Evolutionary conservation across 2,888 invertebrate genomes (phyloP), one percentile per base, ranked within the genome.

Genomic region (Amblyteles armatorius): DNA sequence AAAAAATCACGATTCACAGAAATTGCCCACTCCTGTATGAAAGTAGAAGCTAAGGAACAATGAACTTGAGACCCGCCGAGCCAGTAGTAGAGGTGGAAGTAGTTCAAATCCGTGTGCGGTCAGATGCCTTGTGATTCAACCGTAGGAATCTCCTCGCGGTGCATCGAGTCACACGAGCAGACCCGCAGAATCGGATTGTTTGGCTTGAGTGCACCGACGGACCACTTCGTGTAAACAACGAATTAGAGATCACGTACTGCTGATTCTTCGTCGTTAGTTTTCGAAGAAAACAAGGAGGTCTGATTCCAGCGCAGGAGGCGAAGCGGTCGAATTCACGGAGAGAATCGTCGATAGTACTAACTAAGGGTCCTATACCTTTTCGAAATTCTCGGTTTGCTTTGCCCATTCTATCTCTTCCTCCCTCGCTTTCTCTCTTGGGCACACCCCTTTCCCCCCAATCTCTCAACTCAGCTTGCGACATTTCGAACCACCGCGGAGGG

Each of bases 161-260:
- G 63, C 65, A 76, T 36, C 52, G 33, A 22, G 40, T 65, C 74
- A 3, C 48, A n/a, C n/a, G 50, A 52, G 60, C 22, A 50, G 36
- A 40, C 76, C 76, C 33, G 36, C 52, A 40, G n/a, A 67, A 77
- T 67, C 52, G 67, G 50, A 55, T 77, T 77, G 67, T 67, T 77
- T 55, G 69, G 76, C 50, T 52, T 78, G 16, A 48, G n/a, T 55
- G 22, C 52, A 44, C 65, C 52, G n/a, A 26, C 50, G 57, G 79
- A 76, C 82, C 74, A n/a, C 69, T 33, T 40, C 63, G 67, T 40
- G 82, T 79, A 85, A 85, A 85, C 84, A 85, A 71, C 84, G 79
- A 85, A 85, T 85, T 82, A 82, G 84, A 55, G 84, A 85, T 82
- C 84, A 85, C 84, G 84, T 85, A 85, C 82, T 79, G 84, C 82